phyloP scores from a whole-genome alignment of 2,888 invertebrate genomes.

The Xestia sexstrigata region DNA sequence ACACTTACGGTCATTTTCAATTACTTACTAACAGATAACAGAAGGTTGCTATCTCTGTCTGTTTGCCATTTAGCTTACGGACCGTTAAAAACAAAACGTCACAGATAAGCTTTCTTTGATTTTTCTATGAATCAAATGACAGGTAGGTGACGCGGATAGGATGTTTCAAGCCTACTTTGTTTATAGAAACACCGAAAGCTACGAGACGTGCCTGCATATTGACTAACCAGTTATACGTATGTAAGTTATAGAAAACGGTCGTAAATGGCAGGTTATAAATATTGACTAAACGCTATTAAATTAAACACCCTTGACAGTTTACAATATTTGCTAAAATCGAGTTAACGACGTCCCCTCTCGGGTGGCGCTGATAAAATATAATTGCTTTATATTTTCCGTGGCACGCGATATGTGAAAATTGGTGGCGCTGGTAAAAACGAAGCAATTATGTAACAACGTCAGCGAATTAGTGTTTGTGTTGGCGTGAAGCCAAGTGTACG shows the following conservation, averaged over 20 bases:
- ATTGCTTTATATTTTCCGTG: conserved; percentile 62
- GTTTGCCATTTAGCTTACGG: too few species aligned
- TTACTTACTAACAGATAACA: too few species aligned
- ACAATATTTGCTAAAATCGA: conserved; percentile 33
- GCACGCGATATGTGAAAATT: conserved; percentile 66
- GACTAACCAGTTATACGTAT: too few species aligned
- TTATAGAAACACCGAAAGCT: too few species aligned
- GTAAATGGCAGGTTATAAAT: conserved; percentile 6
- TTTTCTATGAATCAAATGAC: too few species aligned
- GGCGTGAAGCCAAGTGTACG: conserved; percentile 83
- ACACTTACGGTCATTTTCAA: not conserved
- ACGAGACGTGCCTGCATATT: too few species aligned
- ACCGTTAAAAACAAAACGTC: too few species aligned
- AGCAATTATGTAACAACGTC: conserved; percentile 87
- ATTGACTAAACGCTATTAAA: conserved; percentile 28
- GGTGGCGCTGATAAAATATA: conserved; percentile 55
- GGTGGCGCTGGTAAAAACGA: conserved; percentile 79
- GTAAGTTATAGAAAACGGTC: too few species aligned
- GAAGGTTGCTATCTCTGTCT: too few species aligned
- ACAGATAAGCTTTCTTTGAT: too few species aligned
- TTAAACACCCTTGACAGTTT: conserved; percentile 16
- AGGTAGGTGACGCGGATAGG: too few species aligned
- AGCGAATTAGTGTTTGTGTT: conserved; percentile 86
- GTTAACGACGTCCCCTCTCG: conserved; percentile 43
- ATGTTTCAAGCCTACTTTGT: too few species aligned